phyloP scores from a whole-genome alignment of 2,888 invertebrate species.

The Hypselothyrea guttata region DNA sequence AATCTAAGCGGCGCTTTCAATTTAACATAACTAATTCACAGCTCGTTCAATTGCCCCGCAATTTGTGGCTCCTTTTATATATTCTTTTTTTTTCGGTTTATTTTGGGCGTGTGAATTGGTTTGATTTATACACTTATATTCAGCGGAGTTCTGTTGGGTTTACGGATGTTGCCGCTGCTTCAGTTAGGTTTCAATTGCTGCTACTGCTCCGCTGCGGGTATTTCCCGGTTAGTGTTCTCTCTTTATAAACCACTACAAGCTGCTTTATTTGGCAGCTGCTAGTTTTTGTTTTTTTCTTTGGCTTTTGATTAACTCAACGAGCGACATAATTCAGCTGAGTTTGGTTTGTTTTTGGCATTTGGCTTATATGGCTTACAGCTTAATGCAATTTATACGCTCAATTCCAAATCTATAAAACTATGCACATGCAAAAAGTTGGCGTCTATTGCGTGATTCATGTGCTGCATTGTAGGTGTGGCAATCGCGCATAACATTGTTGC shows the following conservation, averaged over 20 bases:
- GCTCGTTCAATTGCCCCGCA: slow-evolving; percentile 56
- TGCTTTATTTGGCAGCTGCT: slow-evolving; percentile 68
- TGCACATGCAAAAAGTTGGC: slow-evolving; percentile 27
- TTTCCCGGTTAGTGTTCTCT: slow-evolving; percentile 55
- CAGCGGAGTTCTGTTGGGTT: slow-evolving; percentile 28
- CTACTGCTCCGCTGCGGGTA: slow-evolving; percentile 46
- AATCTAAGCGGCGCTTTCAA: slow-evolving; percentile 22
- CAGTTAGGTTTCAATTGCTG: slow-evolving; percentile 20
- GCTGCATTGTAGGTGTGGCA: slow-evolving; percentile 38
- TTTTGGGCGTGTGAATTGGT: slow-evolving; percentile 74
- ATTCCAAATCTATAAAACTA: slow-evolving; percentile 23
- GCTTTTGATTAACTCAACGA: slow-evolving; percentile 62
- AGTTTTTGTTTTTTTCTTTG: slow-evolving; percentile 6
- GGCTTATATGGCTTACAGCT: slow-evolving; percentile 42
- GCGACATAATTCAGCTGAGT: slow-evolving; percentile 68
- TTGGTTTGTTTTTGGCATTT: slow-evolving; percentile 63
- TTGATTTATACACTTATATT: slow-evolving; percentile 39
- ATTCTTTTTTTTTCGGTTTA: slow-evolving; percentile 22
- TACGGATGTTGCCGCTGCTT: slow-evolving; percentile 61
- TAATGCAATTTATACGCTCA: slow-evolving; percentile 60
- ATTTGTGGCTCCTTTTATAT: slow-evolving; percentile 31
- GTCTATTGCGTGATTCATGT: slow-evolving; percentile 46
- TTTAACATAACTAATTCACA: slow-evolving; percentile 59
- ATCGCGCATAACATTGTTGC: slow-evolving; percentile 8
- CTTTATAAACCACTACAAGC: slow-evolving; percentile 38